These are phyloP conservation scores for Maniola jurtina DNA, from an alignment of 1,140 invertebrate genomes.

Conservation along the genomic window DNA sequence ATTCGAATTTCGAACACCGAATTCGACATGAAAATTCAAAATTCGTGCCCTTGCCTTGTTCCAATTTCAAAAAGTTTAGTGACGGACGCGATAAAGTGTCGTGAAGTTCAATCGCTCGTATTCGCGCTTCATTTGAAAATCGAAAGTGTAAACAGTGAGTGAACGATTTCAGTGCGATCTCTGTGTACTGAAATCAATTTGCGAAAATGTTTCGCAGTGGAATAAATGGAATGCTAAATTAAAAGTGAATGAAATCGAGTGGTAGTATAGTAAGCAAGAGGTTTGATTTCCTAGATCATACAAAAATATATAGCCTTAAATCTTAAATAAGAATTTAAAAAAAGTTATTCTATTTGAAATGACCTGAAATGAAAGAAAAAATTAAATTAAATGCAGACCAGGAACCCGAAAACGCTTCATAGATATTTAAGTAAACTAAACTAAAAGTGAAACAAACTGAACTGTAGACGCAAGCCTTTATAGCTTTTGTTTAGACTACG, in stretches of 20 bases:
- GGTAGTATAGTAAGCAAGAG: not conserved
- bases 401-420: no score
- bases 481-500: slow-evolving; percentile 7
- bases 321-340: no score
- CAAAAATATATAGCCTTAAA: no score
- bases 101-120: slow-evolving; percentile 1
- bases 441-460: no score
- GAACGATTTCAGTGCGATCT: slow-evolving; percentile 11
- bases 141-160: slow-evolving; percentile 36
- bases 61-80: slow-evolving; percentile 22
- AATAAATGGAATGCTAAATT: slow-evolving; percentile 13
- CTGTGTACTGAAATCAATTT: not conserved
- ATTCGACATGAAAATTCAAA: slow-evolving; percentile 29
- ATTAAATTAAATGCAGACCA: no score
- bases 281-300: slow-evolving; percentile 7
- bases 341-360: no score
- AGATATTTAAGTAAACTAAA: no score
- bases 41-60: slow-evolving; percentile 29
- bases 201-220: slow-evolving; percentile 2
- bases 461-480: not conserved
- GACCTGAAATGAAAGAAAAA: no score
- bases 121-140: slow-evolving; percentile 17
- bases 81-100: slow-evolving; percentile 8
- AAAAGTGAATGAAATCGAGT: slow-evolving; percentile 14
- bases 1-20: slow-evolving; percentile 46